Percentiles rank a stretch among this genome's conserved stretches.
phyloP scores from a whole-genome alignment of 1,140 invertebrate species.

The Aphelinus atriplicis region DNA sequence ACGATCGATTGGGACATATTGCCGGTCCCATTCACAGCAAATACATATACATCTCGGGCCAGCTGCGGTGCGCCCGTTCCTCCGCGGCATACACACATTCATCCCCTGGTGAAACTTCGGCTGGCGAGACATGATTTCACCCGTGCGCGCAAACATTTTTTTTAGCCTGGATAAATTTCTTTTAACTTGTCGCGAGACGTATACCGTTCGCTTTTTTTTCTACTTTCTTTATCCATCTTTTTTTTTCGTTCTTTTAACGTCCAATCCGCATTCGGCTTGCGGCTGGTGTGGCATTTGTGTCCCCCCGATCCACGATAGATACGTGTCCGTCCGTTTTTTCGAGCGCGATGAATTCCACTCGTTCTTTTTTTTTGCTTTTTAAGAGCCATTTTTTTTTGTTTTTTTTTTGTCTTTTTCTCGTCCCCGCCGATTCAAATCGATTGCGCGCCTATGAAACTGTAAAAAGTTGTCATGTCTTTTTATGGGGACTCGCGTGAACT shows the following conservation, averaged over 20 bases:
- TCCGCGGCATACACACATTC: no score
- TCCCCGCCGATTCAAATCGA: neutral
- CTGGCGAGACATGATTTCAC: conserved; percentile 19
- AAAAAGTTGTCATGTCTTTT: no score
- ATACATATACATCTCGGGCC: no score
- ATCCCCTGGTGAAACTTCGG: no score
- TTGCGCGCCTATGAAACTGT: no score
- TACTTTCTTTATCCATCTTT: conserved; percentile 18
- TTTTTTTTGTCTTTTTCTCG: conserved; percentile 7
- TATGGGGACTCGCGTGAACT: no score
- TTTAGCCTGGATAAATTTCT: conserved; percentile 29
- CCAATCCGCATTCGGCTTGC: neutral
- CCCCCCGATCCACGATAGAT: no score
- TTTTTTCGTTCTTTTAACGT: neutral
- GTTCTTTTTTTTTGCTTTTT: neutral
- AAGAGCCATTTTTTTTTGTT: neutral
- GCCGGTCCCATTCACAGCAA: no score
- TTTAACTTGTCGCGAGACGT: conserved; percentile 48
- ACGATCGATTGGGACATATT: no score
- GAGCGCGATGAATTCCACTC: no score
- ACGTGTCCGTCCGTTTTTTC: no score
- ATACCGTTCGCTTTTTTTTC: conserved; percentile 24
- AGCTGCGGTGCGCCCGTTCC: no score
- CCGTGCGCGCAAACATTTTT: neutral
- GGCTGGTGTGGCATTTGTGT: neutral